phyloP scores from a whole-genome alignment of 2,113 vertebrate species.

The Salvator merianae region DNA sequence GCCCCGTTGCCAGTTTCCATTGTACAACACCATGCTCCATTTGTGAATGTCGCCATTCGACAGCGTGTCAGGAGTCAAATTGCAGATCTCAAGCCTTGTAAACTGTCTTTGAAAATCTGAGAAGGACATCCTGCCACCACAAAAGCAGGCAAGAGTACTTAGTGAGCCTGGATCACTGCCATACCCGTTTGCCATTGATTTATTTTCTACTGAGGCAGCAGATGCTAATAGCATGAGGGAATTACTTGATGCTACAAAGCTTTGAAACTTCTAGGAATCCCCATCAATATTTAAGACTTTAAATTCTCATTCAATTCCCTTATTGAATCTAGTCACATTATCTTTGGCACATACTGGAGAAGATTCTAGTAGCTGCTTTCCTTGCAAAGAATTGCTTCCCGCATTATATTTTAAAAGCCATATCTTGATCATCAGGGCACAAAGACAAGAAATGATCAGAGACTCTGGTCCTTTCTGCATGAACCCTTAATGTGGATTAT shows the following conservation, averaged over 20 bases:
- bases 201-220: background rate
- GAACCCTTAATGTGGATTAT: too few species aligned
- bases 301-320: background rate
- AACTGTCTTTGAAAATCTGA: constrained; percentile 83
- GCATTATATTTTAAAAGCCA: background rate
- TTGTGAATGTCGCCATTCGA: constrained; percentile 63
- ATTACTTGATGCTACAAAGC: constrained; percentile 30
- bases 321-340: background rate
- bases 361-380: background rate
- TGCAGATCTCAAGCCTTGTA: constrained; percentile 87
- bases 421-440: background rate
- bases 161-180: background rate
- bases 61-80: constrained; percentile 81
- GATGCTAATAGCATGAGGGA: background rate
- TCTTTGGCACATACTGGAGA: background rate
- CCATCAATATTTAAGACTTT: constrained; percentile 9
- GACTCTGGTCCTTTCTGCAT: too few species aligned
- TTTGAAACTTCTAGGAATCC: constrained; percentile 32
- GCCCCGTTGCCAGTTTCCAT: constrained; percentile 80
- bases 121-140: constrained; percentile 83
- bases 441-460: background rate
- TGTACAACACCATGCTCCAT: constrained; percentile 81
- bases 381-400: background rate
- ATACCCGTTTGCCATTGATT: accelerated
- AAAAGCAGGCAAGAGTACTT: constrained; percentile 10